Evolutionary conservation across 1,140 invertebrate species (phyloP).

Genomic region (Drosophila ercepeae): DNA sequence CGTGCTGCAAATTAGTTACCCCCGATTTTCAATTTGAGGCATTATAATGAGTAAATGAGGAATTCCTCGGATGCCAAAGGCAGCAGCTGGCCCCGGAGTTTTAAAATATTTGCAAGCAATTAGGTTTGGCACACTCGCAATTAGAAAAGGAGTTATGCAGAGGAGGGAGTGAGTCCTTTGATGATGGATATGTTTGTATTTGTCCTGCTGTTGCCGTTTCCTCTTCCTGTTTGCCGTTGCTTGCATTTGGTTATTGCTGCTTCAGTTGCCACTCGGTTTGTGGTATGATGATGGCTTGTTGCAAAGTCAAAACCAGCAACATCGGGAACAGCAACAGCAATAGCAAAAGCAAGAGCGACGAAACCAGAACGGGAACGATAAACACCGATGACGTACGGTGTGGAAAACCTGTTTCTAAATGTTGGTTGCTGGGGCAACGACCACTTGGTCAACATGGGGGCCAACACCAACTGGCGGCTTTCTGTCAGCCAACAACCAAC

Average conservation of each 20-base stretch:
- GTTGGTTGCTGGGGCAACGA: constrained; percentile 80
- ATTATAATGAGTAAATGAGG: constrained; percentile 16
- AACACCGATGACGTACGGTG: constrained; percentile 52
- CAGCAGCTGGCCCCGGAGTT: constrained; percentile 11
- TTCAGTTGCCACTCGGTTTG: constrained; percentile 4
- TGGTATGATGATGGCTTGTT: constrained; percentile 20
- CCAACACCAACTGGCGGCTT: constrained; percentile 30
- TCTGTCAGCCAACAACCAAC: constrained; percentile 17
- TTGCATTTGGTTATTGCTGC: constrained; percentile 50
- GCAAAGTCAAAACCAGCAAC: constrained; percentile 40
- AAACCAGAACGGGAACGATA: constrained; percentile 25
- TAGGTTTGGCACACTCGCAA: constrained; percentile 62
- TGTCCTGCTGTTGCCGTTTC: constrained; percentile 42
- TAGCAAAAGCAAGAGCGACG: constrained; percentile 8
- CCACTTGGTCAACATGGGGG: constrained; percentile 65
- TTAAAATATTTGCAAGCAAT: constrained; percentile 74
- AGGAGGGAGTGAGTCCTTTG: constrained; percentile 20
- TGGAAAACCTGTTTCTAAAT: constrained; percentile 73
- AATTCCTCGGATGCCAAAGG: constrained; percentile 10
- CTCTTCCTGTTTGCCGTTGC: constrained; percentile 33
- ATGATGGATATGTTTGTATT: constrained; percentile 37
- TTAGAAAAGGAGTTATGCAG: constrained; percentile 17
- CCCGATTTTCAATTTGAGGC: constrained; percentile 13
- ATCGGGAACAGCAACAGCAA: not conserved
- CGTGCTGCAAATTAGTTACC: constrained; percentile 49